These are phyloP conservation scores for Orthonevra nobilis DNA, from an alignment of 2,888 invertebrate species.

Conservation along the genomic window DNA sequence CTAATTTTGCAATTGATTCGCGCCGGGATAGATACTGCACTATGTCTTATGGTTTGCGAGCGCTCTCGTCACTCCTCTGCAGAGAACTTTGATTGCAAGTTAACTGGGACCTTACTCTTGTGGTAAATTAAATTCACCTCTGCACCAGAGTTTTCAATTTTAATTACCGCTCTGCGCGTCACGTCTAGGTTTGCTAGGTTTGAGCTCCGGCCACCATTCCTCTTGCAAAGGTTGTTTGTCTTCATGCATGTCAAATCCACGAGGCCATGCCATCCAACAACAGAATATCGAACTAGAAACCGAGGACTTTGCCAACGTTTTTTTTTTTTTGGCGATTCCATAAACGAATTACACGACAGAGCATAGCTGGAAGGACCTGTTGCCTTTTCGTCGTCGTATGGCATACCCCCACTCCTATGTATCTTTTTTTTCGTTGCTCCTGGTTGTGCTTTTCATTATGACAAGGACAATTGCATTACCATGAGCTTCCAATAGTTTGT, in stretches of 20 bases:
- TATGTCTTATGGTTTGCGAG: neutral
- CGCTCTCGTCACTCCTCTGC: slow-evolving; percentile 5
- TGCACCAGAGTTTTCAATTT: slow-evolving; percentile 62
- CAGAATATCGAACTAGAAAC: slow-evolving; percentile 54
- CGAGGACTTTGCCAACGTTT: slow-evolving; percentile 49
- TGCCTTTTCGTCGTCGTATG: slow-evolving; percentile 46
- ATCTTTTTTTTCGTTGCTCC: slow-evolving; percentile 14
- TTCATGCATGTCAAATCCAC: slow-evolving; percentile 39
- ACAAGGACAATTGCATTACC: slow-evolving; percentile 46
- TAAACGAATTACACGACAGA: slow-evolving; percentile 58
- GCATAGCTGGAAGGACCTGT: neutral
- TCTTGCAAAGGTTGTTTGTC: neutral
- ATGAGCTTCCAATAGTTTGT: slow-evolving; percentile 53
- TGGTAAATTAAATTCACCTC: slow-evolving; percentile 69
- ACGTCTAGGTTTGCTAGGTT: slow-evolving; percentile 48
- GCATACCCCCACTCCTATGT: slow-evolving; percentile 31
- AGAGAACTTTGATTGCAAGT: slow-evolving; percentile 53
- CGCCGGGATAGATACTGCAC: neutral
- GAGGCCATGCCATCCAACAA: no score
- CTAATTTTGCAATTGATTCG: slow-evolving; percentile 29
- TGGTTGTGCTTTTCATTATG: slow-evolving; percentile 7
- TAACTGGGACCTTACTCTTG: slow-evolving; percentile 60
- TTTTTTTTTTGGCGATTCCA: no score
- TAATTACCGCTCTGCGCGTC: slow-evolving; percentile 65
- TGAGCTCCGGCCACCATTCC: neutral